phyloP scores from a whole-genome alignment of 1,140 invertebrate species.

The Bilobella aurantiaca region DNA sequence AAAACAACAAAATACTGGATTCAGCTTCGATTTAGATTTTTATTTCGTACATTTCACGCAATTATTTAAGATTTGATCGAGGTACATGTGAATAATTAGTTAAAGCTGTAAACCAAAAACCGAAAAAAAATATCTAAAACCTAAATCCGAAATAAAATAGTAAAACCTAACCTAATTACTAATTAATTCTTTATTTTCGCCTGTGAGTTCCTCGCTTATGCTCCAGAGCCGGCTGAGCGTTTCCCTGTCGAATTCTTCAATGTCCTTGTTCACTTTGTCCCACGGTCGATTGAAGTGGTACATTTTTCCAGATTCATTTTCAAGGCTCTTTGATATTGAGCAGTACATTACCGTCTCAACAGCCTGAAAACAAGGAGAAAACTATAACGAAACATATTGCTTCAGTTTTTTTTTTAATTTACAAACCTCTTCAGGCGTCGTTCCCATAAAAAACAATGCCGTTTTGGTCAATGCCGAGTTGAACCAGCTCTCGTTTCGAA shows the following conservation, averaged over 20 bases:
- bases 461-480: constrained; percentile 5
- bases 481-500: constrained; percentile 37
- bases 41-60: no score
- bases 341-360: constrained; percentile 71
- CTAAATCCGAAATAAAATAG: no score
- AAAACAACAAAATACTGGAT: no score
- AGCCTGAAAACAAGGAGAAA: constrained; percentile 42
- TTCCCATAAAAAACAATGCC: not conserved
- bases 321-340: constrained; percentile 56
- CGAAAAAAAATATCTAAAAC: no score
- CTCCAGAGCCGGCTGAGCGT: not conserved
- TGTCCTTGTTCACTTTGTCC: not conserved
- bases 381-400: not conserved
- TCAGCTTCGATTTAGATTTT: no score
- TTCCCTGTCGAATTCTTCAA: not conserved
- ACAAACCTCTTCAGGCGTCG: not conserved
- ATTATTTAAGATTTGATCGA: no score
- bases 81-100: no score
- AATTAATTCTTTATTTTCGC: no score
- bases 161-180: no score
- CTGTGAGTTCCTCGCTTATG: not conserved
- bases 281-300: constrained; percentile 37
- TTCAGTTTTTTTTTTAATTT: not conserved
- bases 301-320: constrained; percentile 52
- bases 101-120: no score